Evolutionary conservation across 2,113 vertebrate genomes (phyloP).

Genomic region (Brachyhypopomus gauderio): DNA sequence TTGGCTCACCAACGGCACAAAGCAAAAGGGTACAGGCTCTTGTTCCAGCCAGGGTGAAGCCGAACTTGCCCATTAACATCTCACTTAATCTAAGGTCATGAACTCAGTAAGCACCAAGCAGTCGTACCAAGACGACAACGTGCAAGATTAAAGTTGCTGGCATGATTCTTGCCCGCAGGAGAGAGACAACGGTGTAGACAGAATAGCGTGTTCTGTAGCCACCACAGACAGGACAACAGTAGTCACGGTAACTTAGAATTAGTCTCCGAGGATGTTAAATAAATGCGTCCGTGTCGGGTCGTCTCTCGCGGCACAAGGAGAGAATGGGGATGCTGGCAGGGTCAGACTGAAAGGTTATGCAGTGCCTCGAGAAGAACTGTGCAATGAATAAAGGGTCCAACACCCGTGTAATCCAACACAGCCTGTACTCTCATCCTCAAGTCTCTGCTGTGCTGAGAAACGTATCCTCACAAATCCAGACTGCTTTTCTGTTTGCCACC

Average conservation of each 20-base stretch:
- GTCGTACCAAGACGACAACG: slow-evolving; percentile 7
- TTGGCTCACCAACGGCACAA: neutral
- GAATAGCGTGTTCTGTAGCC: neutral
- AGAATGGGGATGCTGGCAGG: neutral
- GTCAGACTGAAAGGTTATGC: neutral
- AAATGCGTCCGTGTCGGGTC: neutral
- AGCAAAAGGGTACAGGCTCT: neutral
- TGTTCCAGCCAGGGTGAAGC: neutral
- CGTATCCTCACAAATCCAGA: neutral
- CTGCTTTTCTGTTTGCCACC: neutral
- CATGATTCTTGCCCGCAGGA: neutral
- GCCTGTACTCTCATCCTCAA: neutral
- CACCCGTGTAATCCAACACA: neutral
- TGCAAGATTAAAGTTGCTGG: neutral
- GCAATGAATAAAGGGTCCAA: neutral
- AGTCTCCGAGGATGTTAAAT: neutral
- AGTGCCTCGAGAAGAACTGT: neutral
- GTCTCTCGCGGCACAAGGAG: neutral
- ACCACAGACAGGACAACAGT: neutral
- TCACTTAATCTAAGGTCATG: slow-evolving; percentile 6
- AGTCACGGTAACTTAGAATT: neutral
- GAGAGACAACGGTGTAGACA: neutral
- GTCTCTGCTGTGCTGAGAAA: neutral
- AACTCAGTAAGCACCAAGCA: neutral
- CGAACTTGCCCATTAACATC: neutral